phyloP scores from a whole-genome alignment of 2,888 invertebrate genomes.

The Merodon equestris region DNA sequence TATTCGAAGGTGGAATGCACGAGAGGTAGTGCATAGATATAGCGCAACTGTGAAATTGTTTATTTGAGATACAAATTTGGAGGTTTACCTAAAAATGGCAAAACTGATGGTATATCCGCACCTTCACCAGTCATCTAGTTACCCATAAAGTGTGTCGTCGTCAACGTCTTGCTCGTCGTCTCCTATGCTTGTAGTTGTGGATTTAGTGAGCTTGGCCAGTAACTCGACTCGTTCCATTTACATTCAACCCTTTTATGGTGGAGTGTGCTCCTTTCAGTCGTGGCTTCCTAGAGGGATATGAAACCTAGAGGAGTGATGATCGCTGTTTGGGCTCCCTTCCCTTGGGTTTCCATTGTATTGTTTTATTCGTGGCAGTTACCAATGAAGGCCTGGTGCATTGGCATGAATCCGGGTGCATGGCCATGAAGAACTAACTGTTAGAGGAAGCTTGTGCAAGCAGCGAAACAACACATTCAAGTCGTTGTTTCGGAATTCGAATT shows the following conservation, averaged over 20 bases:
- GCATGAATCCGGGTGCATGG: constrained; percentile 12
- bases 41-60: constrained; percentile 55
- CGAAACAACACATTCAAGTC: constrained; percentile 40
- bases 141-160: constrained; percentile 61
- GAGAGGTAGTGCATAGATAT: too few relatives aligned
- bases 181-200: constrained; percentile 13
- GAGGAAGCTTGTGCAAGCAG: background rate
- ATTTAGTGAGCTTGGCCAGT: constrained; percentile 28
- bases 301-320: constrained; percentile 58
- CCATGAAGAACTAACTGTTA: constrained; percentile 10
- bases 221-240: constrained; percentile 56
- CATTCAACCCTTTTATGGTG: constrained; percentile 65
- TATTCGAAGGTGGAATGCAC: too few relatives aligned
- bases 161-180: constrained; percentile 46
- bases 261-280: constrained; percentile 47
- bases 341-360: constrained; percentile 42
- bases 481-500: constrained; percentile 59
- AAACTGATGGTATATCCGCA: constrained; percentile 62
- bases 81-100: constrained; percentile 61
- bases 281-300: constrained; percentile 45
- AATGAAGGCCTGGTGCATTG: constrained; percentile 16
- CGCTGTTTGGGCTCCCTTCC: constrained; percentile 45
- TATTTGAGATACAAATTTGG: constrained; percentile 65
- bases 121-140: constrained; percentile 64
- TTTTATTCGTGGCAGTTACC: constrained; percentile 25